Conservation (phyloP, 2,888 invertebrate species). For the Melitaea athalia region DNA sequence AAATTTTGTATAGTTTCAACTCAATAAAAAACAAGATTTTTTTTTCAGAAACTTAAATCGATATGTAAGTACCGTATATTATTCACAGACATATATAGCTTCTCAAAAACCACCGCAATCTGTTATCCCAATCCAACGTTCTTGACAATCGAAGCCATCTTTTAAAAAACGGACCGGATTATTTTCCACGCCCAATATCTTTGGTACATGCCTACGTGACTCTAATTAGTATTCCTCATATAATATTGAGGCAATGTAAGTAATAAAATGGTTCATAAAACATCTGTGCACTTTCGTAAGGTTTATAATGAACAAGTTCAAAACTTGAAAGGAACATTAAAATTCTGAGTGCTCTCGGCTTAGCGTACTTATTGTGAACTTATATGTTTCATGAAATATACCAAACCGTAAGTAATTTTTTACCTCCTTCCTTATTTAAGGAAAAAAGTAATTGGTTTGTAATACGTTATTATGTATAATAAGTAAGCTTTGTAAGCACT, state of each 20-base stretch:
- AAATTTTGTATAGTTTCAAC: too few relatives aligned
- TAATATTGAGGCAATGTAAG: slow-evolving; percentile 38
- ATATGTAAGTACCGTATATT: too few relatives aligned
- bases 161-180: too few relatives aligned
- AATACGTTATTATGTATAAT: too few relatives aligned
- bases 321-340: slow-evolving; percentile 34
- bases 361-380: slow-evolving; percentile 19
- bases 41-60: too few relatives aligned
- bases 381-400: not conserved
- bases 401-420: not conserved
- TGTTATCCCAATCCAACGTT: too few relatives aligned
- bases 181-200: slow-evolving; percentile 1
- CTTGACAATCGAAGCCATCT: too few relatives aligned
- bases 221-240: slow-evolving; percentile 34
- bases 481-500: too few relatives aligned
- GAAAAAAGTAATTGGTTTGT: too few relatives aligned
- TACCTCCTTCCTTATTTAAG: not conserved
- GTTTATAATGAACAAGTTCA: slow-evolving; percentile 31
- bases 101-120: too few relatives aligned
- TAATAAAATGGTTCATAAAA: slow-evolving; percentile 39
- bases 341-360: slow-evolving; percentile 28
- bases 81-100: too few relatives aligned
- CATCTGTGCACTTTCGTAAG: slow-evolving; percentile 37
- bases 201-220: slow-evolving; percentile 24
- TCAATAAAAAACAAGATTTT: too few relatives aligned